Evolutionary conservation across 2,888 invertebrate species (phyloP).

Genomic region (Lasioglossum villosulum): DNA sequence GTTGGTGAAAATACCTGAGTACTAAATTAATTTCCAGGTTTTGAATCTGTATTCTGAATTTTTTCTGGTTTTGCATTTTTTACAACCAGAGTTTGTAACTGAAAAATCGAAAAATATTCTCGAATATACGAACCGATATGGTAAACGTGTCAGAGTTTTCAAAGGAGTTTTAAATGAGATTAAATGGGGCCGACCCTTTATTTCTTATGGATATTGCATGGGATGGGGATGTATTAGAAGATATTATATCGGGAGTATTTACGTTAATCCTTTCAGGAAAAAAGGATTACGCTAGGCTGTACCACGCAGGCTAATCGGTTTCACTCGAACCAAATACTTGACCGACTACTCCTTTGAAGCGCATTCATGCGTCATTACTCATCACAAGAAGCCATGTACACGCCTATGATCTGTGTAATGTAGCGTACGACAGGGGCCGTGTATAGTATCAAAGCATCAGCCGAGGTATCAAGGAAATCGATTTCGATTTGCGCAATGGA

Average conservation of each 20-base stretch:
- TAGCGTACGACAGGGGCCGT: background rate
- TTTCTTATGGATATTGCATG: no score
- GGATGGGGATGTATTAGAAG: background rate
- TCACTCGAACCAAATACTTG: background rate
- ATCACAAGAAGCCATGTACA: background rate
- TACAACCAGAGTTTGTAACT: no score
- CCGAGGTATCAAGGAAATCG: background rate
- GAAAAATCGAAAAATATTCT: no score
- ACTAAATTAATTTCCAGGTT: no score
- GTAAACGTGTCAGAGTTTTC: no score
- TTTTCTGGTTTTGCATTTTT: no score
- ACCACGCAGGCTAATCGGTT: background rate
- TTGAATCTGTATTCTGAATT: no score
- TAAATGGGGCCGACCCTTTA: no score
- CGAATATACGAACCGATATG: no score
- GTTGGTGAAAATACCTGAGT: no score
- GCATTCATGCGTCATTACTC: background rate
- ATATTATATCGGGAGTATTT: background rate
- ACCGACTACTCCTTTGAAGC: background rate
- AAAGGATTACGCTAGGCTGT: background rate
- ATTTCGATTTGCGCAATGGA: background rate
- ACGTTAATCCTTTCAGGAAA: background rate
- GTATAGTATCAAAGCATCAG: background rate
- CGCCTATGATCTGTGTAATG: no score
- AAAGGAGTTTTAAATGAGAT: no score